Evolutionary conservation across 2,888 invertebrate species (phyloP), one percentile per base, ranked within the genome.

Genomic region (Ptychoptera albimana): DNA sequence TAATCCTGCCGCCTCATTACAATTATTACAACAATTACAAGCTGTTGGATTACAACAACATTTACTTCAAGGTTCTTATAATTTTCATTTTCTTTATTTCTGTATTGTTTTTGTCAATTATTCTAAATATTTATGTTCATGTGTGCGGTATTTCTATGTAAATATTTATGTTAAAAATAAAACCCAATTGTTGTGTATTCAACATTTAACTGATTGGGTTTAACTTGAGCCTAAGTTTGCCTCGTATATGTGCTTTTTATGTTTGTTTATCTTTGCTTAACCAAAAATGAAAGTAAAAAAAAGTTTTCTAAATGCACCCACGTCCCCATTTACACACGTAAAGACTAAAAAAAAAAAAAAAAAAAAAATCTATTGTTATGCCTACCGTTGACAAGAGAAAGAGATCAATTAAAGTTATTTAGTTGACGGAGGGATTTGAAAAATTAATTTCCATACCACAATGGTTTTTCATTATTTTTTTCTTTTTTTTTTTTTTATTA

Each of bases 1-100:
- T 55, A 62, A 60, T 49, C 72, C 77, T 46, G 75, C 78, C 2
- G 73, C 79, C 37, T 76, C 78, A 50, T 67, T 78, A 55, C 77
- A 77, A 54, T 60, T 75, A 54, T 50, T 75, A 55, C 76, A 79
- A 58, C 80, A 78, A 61, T 63, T 78, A 54, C 78, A 79, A 55
- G 77, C 75, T 30, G 75, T 75, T 31, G 75, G 75, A 7, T 55
- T 76, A 58, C 76, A 76, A 53, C 76, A 76, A 50, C 76, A 76
- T 54, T 51, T 76, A 55, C 52, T 77, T 55, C 76, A 76, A 69
- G 73, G 73, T 61, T 67, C 69, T 12, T n/a, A n/a, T n/a, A 15
- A 31, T 42, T 41, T 13, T 41, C 12, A 35, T 23, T 45, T 37
- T 37, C 11, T 31, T 30, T 13, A 30, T 3, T n/a, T n/a, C 10